phyloP scores from a whole-genome alignment of 1,140 invertebrate genomes.

The Nautilus pompilius region DNA sequence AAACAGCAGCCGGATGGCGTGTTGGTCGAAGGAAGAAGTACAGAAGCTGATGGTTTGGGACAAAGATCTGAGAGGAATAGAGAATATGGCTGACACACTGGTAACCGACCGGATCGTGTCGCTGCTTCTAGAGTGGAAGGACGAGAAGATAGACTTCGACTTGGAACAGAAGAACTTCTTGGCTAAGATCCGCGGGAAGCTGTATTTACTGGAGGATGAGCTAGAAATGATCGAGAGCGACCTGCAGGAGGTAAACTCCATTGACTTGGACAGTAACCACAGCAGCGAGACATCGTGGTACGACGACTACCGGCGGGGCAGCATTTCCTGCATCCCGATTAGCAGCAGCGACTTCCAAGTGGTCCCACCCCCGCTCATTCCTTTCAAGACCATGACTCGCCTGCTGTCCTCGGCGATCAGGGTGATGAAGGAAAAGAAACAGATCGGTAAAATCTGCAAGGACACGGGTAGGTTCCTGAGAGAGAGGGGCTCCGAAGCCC shows the following conservation, averaged over 20 bases:
- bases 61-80: neutral
- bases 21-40: neutral
- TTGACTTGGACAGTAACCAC: too few relatives aligned
- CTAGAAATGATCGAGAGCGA: conserved; percentile 17
- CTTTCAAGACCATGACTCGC: neutral
- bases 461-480: conserved; percentile 13
- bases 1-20: too few relatives aligned
- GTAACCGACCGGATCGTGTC: too few relatives aligned
- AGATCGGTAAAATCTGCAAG: neutral
- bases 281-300: too few relatives aligned
- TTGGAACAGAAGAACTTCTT: neutral
- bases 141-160: neutral
- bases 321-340: too few relatives aligned
- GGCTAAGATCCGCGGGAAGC: conserved; percentile 6
- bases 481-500: conserved; percentile 8
- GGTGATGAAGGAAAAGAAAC: neutral
- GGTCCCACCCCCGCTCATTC: neutral
- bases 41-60: neutral
- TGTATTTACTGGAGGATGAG: conserved; percentile 21
- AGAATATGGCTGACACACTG: too few relatives aligned
- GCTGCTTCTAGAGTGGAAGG: neutral
- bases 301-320: too few relatives aligned
- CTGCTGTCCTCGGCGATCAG: neutral
- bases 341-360: neutral
- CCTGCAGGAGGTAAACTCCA: conserved; percentile 11